Base-by-base conservation (phyloP, 2,888 invertebrate genomes). In the Stenurella melanura region DNA sequence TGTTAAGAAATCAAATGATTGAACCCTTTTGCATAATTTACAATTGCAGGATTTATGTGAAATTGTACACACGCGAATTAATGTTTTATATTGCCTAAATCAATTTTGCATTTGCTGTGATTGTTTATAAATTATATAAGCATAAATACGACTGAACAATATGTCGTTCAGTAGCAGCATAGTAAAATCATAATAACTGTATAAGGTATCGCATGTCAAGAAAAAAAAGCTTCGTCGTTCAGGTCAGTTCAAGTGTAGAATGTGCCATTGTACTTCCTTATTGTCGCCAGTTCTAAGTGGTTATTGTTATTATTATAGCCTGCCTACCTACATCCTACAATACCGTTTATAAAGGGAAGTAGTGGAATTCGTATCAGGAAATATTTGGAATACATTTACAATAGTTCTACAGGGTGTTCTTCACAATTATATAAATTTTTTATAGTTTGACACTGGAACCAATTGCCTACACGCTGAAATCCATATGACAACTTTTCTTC, bases 141-240 rank as follows among this genome's bases (percentile, higher is more conserved):
- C 50, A 63, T 72, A 72, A 63, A 63, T 21, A 26, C 18, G 18
- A 61, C 38, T 26, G 70, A 77, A 79, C 79, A 79, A 79, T 81
- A 80, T 78, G 78, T 79, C 79, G 80, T 77, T 78, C 76, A 78
- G 78, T 79, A 74, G 78, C 80, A 78, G 68, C 30, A 74, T 77
- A 76, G 77, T 77, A 80, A 80, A 78, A 78, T 73, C 72, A 73
- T 77, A 63, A 64, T 82, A 81, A 79, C 82, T 74, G 82, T 82
- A 79, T 26, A 68, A 26, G 80, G 82, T 80, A 69, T 82, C 79
- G 69, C 60, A 74, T 81, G 80, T 78, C 79, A 77, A 67, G 73
- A 77, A 11, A 79, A 9, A 79, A 73, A 81, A 42, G 61, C 30
- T 60, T 58, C 66, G 66, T 61, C 69, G 80, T 80, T 78, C 80